Evolutionary conservation across 1,140 invertebrate species (phyloP), one percentile per base, ranked within the genome.

Genomic region (Aradophagus sp.): DNA sequence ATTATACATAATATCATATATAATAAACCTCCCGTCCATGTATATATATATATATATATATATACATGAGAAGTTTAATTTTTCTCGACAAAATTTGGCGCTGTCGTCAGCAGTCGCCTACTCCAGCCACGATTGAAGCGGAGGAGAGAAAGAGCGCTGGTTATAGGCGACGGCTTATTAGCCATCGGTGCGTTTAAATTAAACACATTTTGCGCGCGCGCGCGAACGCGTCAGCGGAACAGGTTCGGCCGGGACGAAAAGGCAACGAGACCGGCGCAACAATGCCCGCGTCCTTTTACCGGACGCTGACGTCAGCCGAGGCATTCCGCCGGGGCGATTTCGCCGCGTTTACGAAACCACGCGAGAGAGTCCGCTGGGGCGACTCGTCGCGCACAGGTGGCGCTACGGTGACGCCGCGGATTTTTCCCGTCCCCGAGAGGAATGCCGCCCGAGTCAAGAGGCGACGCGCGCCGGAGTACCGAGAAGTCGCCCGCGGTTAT

Each of bases 401-500:
- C 48, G 44, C 29, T 26, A 8, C 31, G 13, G 20, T 23, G 8
- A 23, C 36, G 12, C 15, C 7, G 35, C 31, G 50, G 44, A 55
- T 38, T 55, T 53, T 63, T 39, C 34, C 39, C 59, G 48, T 53
- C 48, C 39, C 59, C 39, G 42, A 17, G 32, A 17, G 45, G 6
- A 38, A 8, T 42, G 34, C 0, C 45, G 36, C 38, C 39, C 20
- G 32, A 29, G 32, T 31, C 20, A 20, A 32, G 12, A 35, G 27
- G n/a, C 38, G 59, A 48, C 67, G 35, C 32, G 45, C 50, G 44
- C 17, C 48, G 14, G 35, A 44, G 45, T 63, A 70, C 52, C 47
- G 2, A 65, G 55, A 69, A 69, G 35, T 55, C n/a, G 66, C 68
- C 59, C 58, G 65, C 59, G 32, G 53, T 45, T 58, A 71, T 65